phyloP scores from a whole-genome alignment of 2,888 invertebrate genomes.

The Unio pictorum region DNA sequence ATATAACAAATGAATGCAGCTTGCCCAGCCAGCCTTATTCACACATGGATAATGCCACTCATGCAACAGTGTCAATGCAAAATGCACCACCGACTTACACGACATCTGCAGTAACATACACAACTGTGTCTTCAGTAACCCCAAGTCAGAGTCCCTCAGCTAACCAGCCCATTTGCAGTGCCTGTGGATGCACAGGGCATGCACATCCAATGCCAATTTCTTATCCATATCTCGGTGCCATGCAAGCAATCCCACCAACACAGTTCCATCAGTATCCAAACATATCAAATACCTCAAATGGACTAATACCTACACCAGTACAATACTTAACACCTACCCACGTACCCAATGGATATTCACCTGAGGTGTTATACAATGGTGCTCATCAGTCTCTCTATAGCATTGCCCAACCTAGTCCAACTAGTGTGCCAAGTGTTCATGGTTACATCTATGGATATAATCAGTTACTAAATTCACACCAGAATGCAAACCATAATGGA shows the following conservation, averaged over 20 bases:
- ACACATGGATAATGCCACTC: no score
- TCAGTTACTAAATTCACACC: conserved; percentile 8
- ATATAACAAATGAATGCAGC: background rate
- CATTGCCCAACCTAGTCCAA: conserved; percentile 12
- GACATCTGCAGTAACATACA: conserved; percentile 11
- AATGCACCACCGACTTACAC: conserved; percentile 11
- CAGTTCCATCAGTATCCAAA: conserved; percentile 38
- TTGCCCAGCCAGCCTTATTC: background rate
- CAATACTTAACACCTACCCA: conserved; percentile 27
- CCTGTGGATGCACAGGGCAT: conserved; percentile 47
- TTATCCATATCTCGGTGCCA: conserved; percentile 16
- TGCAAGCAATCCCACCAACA: conserved; percentile 23
- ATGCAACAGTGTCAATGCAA: background rate
- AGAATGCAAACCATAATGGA: conserved; percentile 11
- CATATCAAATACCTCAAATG: conserved; percentile 37
- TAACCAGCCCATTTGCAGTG: conserved; percentile 28
- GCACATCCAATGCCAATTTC: conserved; percentile 7
- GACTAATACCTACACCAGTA: conserved; percentile 28
- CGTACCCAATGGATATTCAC: conserved; percentile 25
- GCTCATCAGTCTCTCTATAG: conserved; percentile 13
- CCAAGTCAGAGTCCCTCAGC: conserved; percentile 12
- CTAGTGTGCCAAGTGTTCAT: conserved; percentile 14
- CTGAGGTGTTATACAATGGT: conserved; percentile 13
- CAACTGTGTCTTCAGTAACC: conserved; percentile 17
- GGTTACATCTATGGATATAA: conserved; percentile 26